A percentile compares a stretch with the other conserved stretches of the same genome.
phyloP scores from a whole-genome alignment of 2,888 invertebrate species.

The Melanostoma scalare region DNA sequence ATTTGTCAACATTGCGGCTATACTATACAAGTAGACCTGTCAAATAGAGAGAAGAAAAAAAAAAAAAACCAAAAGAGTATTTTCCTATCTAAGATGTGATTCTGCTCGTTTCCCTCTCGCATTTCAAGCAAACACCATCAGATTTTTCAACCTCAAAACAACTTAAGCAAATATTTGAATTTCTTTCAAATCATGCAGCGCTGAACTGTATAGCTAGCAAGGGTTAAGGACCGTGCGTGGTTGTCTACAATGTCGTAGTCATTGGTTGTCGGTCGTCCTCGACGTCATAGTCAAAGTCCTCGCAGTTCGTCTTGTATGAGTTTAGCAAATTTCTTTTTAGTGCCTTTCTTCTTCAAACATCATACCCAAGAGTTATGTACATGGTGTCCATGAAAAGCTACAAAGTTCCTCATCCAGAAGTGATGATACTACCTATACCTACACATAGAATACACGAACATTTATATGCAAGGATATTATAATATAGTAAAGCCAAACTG shows the following conservation, averaged over 20 bases:
- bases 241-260: constrained; percentile 49
- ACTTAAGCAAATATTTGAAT: constrained; percentile 80
- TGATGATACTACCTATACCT: constrained; percentile 24
- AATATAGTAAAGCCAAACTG: constrained; percentile 59
- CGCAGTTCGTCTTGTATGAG: constrained; percentile 63
- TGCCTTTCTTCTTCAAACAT: constrained; percentile 63
- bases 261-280: constrained; percentile 53
- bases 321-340: constrained; percentile 42
- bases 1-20: constrained; percentile 72
- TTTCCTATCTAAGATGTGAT: constrained; percentile 68
- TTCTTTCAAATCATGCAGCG: constrained; percentile 57
- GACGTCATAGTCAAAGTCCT: constrained; percentile 8
- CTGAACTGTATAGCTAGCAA: constrained; percentile 46
- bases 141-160: constrained; percentile 81
- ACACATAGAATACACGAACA: constrained; percentile 29
- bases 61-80: constrained; percentile 25
- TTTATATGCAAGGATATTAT: constrained; percentile 41
- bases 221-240: constrained; percentile 75
- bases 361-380: constrained; percentile 24
- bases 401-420: constrained; percentile 65
- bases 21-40: constrained; percentile 65
- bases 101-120: constrained; percentile 52
- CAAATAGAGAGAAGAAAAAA: constrained; percentile 41
- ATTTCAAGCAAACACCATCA: constrained; percentile 72
- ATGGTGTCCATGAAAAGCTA: constrained; percentile 71